These are phyloP conservation scores for Ecdyonurus torrentis DNA, from an alignment of 2,888 invertebrate species.

Conservation along the genomic window DNA sequence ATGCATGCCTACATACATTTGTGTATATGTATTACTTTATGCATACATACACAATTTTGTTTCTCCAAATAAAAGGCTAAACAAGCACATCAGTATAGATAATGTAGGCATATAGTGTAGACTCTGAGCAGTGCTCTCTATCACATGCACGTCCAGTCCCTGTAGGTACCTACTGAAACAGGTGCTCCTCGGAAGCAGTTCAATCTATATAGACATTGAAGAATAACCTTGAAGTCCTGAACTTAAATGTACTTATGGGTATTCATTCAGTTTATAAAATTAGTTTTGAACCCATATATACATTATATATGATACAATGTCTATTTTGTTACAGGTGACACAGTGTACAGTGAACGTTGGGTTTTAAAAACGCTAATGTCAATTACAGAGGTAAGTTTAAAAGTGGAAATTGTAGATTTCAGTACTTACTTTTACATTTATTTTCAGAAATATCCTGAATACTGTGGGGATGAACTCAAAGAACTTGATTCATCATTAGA, in stretches of 20 bases:
- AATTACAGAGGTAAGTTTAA: constrained; percentile 30
- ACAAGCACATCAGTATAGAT: no score
- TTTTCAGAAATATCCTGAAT: constrained; percentile 8
- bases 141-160: no score
- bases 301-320: not conserved
- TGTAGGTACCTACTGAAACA: no score
- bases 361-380: constrained; percentile 50
- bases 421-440: no score
- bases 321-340: constrained; percentile 43
- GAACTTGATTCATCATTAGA: constrained; percentile 33
- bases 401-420: no score
- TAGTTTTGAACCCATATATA: not conserved
- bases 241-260: not conserved
- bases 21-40: not conserved
- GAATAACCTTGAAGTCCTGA: not conserved
- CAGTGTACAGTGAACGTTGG: constrained; percentile 60
- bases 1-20: no score
- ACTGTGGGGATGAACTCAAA: constrained; percentile 11
- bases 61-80: no score
- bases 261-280: not conserved
- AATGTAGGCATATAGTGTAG: no score
- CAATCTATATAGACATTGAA: not conserved
- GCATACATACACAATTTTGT: no score
- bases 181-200: no score
- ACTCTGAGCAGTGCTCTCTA: no score